Evolutionary conservation across 2,888 invertebrate species (phyloP).

Genomic region (Epistrophe grossulariae): DNA sequence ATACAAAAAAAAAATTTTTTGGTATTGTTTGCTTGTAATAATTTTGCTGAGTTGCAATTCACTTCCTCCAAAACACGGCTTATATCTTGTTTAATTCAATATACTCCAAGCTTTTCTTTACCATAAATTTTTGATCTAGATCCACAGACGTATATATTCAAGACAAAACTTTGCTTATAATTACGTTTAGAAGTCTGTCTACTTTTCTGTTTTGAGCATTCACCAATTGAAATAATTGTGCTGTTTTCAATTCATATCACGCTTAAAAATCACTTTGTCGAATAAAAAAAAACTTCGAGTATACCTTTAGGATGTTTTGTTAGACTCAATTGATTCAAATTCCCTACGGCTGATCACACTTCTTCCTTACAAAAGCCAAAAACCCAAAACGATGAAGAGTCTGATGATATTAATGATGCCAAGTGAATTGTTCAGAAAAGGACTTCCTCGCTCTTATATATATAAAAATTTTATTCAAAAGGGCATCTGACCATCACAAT

Average conservation of each 20-base stretch:
- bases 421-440: not conserved
- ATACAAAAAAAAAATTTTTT: too few species aligned
- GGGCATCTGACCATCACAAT: not conserved
- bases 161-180: too few species aligned
- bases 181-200: too few species aligned
- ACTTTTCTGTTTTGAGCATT: too few species aligned
- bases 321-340: not conserved
- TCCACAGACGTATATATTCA: too few species aligned
- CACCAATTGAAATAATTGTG: not conserved
- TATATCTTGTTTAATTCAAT: too few species aligned
- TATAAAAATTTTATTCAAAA: constrained; percentile 26
- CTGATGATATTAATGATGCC: constrained; percentile 19
- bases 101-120: too few species aligned
- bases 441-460: not conserved
- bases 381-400: not conserved
- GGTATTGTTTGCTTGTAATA: too few species aligned
- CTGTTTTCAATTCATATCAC: not conserved
- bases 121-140: too few species aligned
- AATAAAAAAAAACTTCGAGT: not conserved
- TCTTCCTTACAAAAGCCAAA: not conserved
- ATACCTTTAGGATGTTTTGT: not conserved
- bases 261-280: not conserved
- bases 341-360: constrained; percentile 9
- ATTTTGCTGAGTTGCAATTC: too few species aligned
- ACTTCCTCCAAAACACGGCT: too few species aligned